A percentile compares a stretch with the other conserved stretches of the same genome.
phyloP scores from a whole-genome alignment of 2,113 vertebrate genomes.

The Gadus chalcogrammus region DNA sequence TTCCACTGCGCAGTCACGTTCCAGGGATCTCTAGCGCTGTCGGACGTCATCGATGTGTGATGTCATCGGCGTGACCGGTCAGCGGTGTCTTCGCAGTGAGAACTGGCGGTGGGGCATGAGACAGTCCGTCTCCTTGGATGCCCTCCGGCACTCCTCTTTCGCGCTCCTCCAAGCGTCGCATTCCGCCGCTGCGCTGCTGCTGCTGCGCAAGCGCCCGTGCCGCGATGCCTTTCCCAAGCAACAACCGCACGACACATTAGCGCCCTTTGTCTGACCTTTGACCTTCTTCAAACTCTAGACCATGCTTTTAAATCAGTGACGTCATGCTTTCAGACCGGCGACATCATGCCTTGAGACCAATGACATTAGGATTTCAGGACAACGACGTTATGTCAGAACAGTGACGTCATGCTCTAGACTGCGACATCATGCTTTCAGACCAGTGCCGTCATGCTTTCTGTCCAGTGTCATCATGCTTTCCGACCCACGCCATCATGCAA shows the following conservation, averaged over 20 bases:
- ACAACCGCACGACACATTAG: constrained; percentile 32
- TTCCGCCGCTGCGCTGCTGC: constrained; percentile 48
- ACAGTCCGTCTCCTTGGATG: constrained; percentile 44
- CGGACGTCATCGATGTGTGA: too few species aligned
- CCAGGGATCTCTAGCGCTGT: too few species aligned
- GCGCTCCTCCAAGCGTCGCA: constrained; percentile 44
- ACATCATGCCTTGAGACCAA: too few species aligned
- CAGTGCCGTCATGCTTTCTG: neutral
- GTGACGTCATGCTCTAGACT: too few species aligned
- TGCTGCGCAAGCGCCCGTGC: constrained; percentile 36
- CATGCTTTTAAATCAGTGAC: neutral
- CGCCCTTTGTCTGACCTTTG: neutral
- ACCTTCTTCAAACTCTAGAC: neutral
- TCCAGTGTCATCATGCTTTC: neutral
- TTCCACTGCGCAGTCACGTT: too few species aligned
- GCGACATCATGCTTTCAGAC: too few species aligned
- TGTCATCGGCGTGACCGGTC: constrained; percentile 23
- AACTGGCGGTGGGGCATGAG: constrained; percentile 39
- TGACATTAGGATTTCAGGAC: too few species aligned
- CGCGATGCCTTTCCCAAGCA: constrained; percentile 45
- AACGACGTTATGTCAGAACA: too few species aligned
- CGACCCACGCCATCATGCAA: neutral
- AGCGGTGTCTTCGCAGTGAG: constrained; percentile 67
- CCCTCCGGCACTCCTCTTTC: constrained; percentile 31
- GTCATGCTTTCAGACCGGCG: too few species aligned